Conservation (phyloP, 2,113 vertebrate species). For the Tympanuchus pallidicinctus region DNA sequence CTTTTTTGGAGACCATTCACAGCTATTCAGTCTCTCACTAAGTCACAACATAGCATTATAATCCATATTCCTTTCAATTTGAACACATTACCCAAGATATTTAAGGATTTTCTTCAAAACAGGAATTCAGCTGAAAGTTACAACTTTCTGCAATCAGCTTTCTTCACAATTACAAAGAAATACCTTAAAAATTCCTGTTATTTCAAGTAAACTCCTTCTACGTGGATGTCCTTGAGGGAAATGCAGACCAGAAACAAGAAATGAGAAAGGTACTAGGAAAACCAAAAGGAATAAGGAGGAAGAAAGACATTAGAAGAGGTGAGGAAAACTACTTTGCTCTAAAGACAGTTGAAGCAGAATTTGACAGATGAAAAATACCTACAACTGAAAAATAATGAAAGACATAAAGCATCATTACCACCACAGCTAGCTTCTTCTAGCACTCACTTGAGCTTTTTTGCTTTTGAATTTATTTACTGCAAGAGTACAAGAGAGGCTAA, state of each 20-base stretch:
- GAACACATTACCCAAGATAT: fast-evolving
- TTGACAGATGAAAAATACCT: neutral
- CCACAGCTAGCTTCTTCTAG: neutral
- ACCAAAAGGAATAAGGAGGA: neutral
- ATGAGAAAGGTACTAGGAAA: neutral
- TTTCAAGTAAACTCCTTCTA: neutral
- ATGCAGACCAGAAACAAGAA: neutral
- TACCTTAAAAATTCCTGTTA: neutral
- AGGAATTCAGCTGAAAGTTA: neutral
- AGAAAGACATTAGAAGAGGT: neutral
- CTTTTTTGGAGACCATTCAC: neutral
- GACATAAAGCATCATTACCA: neutral
- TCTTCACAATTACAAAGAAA: neutral
- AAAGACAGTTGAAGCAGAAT: neutral
- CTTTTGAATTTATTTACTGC: neutral
- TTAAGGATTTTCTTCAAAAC: neutral
- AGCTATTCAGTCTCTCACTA: neutral
- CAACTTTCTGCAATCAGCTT: neutral
- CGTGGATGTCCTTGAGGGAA: neutral
- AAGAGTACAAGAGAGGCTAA: neutral
- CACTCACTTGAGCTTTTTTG: neutral
- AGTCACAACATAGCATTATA: neutral
- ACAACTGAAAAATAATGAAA: neutral
- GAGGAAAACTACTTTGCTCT: neutral
- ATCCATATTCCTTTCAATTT: neutral